These are phyloP conservation scores for Erebia palarica DNA, from an alignment of 2,888 invertebrate genomes.

Conservation along the genomic window DNA sequence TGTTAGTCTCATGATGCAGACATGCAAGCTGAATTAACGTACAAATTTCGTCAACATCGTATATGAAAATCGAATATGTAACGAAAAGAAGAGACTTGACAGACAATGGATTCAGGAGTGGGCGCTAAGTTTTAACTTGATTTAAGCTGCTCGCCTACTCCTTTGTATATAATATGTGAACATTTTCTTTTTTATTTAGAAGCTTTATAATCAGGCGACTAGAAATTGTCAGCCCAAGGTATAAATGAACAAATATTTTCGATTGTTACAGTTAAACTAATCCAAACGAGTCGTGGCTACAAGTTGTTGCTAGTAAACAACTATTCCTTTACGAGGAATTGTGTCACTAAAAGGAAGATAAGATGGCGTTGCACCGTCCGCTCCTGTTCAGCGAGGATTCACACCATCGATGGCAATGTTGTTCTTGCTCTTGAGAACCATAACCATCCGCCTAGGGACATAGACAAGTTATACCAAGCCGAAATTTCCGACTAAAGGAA, in stretches of 20 bases:
- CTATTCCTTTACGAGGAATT: constrained; percentile 45
- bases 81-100: too few species aligned
- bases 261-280: constrained; percentile 31
- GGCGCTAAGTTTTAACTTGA: too few species aligned
- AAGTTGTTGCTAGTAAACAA: constrained; percentile 46
- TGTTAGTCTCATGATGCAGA: too few species aligned
- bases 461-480: constrained; percentile 25
- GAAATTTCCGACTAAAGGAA: background rate
- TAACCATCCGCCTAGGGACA: constrained; percentile 34
- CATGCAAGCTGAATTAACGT: too few species aligned
- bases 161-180: too few species aligned
- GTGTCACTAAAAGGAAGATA: constrained; percentile 41
- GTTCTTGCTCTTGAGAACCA: constrained; percentile 40
- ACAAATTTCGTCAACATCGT: too few species aligned
- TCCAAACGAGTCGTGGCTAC: constrained; percentile 38
- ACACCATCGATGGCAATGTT: constrained; percentile 44
- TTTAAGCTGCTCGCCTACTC: too few species aligned
- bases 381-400: constrained; percentile 49
- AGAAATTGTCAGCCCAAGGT: too few species aligned
- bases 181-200: too few species aligned
- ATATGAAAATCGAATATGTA: too few species aligned
- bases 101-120: too few species aligned
- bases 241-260: background rate
- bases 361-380: constrained; percentile 52
- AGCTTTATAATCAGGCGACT: too few species aligned